Evolutionary conservation across 35 echinoderm and acorn worm genomes (phyloP).

Genomic region (Hemicentrotus pulcherrimus): DNA sequence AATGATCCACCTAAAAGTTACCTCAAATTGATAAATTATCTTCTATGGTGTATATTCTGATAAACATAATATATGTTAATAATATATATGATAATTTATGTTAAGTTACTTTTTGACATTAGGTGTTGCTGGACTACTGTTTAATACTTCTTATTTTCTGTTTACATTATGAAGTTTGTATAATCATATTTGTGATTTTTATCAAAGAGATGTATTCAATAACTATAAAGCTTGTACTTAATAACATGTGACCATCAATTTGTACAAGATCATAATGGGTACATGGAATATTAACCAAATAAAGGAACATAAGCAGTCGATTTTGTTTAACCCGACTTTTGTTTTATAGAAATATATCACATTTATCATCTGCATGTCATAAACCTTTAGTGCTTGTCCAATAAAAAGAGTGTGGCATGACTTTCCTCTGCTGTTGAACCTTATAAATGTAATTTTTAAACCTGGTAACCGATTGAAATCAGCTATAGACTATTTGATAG

Average conservation of each 20-base stretch:
- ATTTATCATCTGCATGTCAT: too few species aligned
- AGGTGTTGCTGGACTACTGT: not conserved
- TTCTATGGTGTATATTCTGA: not conserved
- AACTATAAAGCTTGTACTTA: not conserved
- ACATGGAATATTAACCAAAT: not conserved
- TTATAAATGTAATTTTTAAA: too few species aligned
- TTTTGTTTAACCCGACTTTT: not conserved
- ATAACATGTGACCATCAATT: not conserved
- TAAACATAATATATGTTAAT: slow-evolving; percentile 5
- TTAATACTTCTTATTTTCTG: not conserved
- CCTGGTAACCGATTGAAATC: too few species aligned
- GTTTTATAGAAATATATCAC: not conserved
- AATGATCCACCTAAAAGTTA: not conserved
- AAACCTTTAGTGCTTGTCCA: too few species aligned
- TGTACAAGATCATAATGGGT: not conserved
- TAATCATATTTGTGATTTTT: not conserved
- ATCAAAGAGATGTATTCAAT: not conserved
- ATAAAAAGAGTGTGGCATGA: too few species aligned
- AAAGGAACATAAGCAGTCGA: not conserved
- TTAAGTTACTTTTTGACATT: not conserved
- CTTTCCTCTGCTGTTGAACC: too few species aligned
- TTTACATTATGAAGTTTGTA: not conserved
- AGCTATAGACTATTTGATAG: too few species aligned
- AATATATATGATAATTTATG: not conserved
- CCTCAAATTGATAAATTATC: not conserved